Base-by-base conservation (phyloP, 2,797 vertebrate genomes). In the Chloroceryle amazona region DNA sequence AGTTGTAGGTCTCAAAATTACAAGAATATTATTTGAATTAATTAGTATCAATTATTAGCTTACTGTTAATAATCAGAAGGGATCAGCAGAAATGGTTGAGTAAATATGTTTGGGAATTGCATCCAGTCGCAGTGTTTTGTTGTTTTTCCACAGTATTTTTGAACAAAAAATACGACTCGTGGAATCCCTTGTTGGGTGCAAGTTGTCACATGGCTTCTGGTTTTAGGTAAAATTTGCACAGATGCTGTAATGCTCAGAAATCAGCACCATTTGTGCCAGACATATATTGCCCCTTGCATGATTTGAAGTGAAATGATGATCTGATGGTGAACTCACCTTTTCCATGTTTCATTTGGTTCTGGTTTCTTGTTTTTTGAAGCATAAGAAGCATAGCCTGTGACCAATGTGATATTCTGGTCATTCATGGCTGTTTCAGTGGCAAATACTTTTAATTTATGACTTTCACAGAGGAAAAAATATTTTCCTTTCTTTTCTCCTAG, bases 361-460 rank as follows among this genome's bases (percentile, higher is more conserved):
- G 39, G 31, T n/a, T n/a, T n/a, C 22, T 54, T 85, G 21, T 2
- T 86, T 86, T 82, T 54, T 74, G 44, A 81, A 81, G 44, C 16
- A 8, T 23, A 22, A 42, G 49, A 44, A 81, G 29, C 11, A 15
- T 7, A 65, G 33, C 5, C 37, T 55, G 70, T 0, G 0, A 76
- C 28, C 4, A 47, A 3, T 0, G 0, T 47, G 47, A 25, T 54
- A 5, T 9, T 78, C 33, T 4, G 7, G 19, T 70, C 17, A 5
- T 5, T 87, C 21, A 6, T 22, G 46, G 41, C 58, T 86, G 26
- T 62, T 86, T 79, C 67, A 16, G 31, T 55, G n/a, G 22, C 51
- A 47, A 2, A 1, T 42, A 44, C 26, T 17, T 60, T 86, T 55
- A 67, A 60, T 44, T 54, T 89, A 26, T 52, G n/a, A 41, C 26